Conservation (phyloP, 2,888 invertebrate species). For the Eumerus sabulonum region DNA sequence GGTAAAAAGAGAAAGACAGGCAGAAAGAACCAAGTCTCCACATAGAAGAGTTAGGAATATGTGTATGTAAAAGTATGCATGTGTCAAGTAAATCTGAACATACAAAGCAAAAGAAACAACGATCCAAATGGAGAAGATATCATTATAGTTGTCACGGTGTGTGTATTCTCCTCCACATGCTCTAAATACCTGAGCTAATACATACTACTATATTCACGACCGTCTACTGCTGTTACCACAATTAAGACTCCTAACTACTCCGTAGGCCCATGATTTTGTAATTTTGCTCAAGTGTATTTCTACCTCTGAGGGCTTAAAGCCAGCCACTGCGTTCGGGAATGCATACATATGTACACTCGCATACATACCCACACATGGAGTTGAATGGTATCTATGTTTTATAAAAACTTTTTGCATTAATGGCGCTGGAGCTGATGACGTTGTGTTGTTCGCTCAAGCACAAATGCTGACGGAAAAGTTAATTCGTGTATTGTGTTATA, state of each 20-base stretch:
- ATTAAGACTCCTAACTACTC: slow-evolving; percentile 12
- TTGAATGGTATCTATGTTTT: slow-evolving; percentile 58
- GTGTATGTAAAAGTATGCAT: slow-evolving; percentile 11
- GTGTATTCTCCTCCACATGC: slow-evolving; percentile 28
- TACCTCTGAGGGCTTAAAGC: slow-evolving; percentile 64
- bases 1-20: slow-evolving; percentile 36
- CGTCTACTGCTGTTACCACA: slow-evolving; percentile 43
- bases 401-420: slow-evolving; percentile 61
- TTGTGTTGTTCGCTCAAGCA: slow-evolving; percentile 24
- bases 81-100: slow-evolving; percentile 39
- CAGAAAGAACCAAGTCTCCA: slow-evolving; percentile 35
- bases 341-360: no score
- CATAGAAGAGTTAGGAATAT: slow-evolving; percentile 42
- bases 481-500: slow-evolving; percentile 42
- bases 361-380: slow-evolving; percentile 27
- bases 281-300: slow-evolving; percentile 28
- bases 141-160: slow-evolving; percentile 63
- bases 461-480: slow-evolving; percentile 50
- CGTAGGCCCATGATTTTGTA: slow-evolving; percentile 39
- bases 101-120: slow-evolving; percentile 45
- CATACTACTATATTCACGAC: slow-evolving; percentile 28
- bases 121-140: slow-evolving; percentile 55
- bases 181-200: slow-evolving; percentile 35
- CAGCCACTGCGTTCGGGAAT: slow-evolving; percentile 62
- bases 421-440: slow-evolving; percentile 41